phyloP scores from a whole-genome alignment of 2,113 vertebrate genomes.

The Eonycteris spelaea region DNA sequence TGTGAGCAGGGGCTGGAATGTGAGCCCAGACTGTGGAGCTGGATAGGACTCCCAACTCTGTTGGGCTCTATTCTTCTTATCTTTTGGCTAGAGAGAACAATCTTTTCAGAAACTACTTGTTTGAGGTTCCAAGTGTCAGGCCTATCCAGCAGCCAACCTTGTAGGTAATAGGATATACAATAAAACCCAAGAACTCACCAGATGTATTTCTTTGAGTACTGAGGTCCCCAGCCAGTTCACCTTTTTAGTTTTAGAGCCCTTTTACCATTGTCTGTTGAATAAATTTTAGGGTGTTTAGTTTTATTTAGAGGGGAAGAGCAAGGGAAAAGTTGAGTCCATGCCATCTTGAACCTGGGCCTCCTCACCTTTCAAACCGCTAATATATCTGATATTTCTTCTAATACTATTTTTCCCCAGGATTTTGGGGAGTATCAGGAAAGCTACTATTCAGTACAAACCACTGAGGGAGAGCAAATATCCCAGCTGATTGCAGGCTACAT shows the following conservation, averaged over 20 bases:
- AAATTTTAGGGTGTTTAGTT: neutral
- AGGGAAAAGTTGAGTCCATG: neutral
- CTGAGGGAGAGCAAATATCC: slow-evolving; percentile 98
- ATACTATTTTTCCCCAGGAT: slow-evolving; percentile 83
- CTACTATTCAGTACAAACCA: slow-evolving; percentile 99
- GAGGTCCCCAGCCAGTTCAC: neutral
- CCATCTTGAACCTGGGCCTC: neutral
- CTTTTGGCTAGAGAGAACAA: neutral
- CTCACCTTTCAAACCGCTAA: neutral
- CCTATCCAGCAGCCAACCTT: neutral
- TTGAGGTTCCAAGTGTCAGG: neutral
- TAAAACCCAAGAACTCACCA: neutral
- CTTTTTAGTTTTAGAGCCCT: neutral
- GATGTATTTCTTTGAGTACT: neutral
- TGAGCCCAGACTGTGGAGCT: neutral
- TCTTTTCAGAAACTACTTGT: neutral
- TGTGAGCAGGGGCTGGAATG: neutral
- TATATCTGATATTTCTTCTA: neutral
- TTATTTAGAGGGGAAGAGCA: neutral
- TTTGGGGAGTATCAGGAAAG: slow-evolving; percentile 99
- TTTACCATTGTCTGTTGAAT: neutral
- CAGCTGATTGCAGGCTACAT: slow-evolving; percentile 99
- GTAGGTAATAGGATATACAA: neutral
- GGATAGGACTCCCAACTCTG: neutral
- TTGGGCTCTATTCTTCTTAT: neutral